A percentile compares a stretch with the other conserved stretches of the same genome.
Conservation (phyloP, 30 jellyfish, hydroid and myxozoan genomes). For the Aurelia sp. region DNA sequence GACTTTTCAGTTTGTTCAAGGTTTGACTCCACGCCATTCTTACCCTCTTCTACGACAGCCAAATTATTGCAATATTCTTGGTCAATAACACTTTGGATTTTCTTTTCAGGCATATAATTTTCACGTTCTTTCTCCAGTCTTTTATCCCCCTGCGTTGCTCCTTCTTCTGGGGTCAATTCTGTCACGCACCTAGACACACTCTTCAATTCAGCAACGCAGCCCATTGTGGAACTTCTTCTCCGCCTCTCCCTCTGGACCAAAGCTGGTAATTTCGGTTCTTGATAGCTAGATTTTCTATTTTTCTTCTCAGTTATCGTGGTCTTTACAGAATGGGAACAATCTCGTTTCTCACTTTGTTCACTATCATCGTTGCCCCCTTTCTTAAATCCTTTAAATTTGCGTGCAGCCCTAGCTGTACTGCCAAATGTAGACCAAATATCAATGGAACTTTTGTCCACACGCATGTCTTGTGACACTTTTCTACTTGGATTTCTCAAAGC, state of each 20-base stretch:
- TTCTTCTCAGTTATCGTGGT: neutral
- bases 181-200: too few relatives aligned
- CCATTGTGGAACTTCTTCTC: constrained; percentile 27
- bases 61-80: neutral
- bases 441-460: neutral
- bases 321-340: neutral
- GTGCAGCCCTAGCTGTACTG: neutral
- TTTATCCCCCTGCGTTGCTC: neutral
- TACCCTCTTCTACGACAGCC: neutral
- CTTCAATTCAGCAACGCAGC: constrained; percentile 17
- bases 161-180: neutral
- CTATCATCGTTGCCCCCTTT: too few relatives aligned
- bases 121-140: neutral
- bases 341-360: neutral
- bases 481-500: neutral
- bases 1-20: neutral
- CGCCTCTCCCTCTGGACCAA: neutral
- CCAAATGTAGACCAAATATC: constrained; percentile 3
- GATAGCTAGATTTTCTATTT: neutral
- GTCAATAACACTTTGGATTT: neutral
- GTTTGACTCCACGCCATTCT: neutral
- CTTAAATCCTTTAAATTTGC: neutral
- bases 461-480: neutral
- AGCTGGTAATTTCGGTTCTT: neutral
- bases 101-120: neutral